Evolutionary conservation across 1,140 invertebrate genomes (phyloP).

Genomic region (Diabrotica undecimpunctata): DNA sequence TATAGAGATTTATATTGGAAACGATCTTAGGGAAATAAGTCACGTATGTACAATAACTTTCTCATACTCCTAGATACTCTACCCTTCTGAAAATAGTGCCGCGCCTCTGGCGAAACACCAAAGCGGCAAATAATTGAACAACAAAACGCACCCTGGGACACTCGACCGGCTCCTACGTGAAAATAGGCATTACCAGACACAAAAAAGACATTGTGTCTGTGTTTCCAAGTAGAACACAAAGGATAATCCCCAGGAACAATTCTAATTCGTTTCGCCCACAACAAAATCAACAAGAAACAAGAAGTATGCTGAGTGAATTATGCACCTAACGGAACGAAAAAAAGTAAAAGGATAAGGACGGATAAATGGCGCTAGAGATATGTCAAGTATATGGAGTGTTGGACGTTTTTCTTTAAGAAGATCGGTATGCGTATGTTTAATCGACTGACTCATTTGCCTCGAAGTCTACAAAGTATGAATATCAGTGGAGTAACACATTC

Average conservation of each 20-base stretch:
- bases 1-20: too few relatives aligned
- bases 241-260: slow-evolving; percentile 6
- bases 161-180: slow-evolving; percentile 9
- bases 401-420: neutral
- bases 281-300: slow-evolving; percentile 5
- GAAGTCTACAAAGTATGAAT: too few relatives aligned
- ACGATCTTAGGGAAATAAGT: too few relatives aligned
- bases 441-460: too few relatives aligned
- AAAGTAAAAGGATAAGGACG: neutral
- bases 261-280: slow-evolving; percentile 11
- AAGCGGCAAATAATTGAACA: slow-evolving; percentile 12
- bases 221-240: slow-evolving; percentile 3
- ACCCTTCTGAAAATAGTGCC: neutral
- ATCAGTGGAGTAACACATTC: too few relatives aligned
- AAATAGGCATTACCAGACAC: slow-evolving; percentile 14
- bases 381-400: neutral
- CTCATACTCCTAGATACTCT: too few relatives aligned
- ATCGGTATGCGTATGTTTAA: neutral
- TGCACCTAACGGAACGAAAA: neutral
- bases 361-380: neutral
- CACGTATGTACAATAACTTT: too few relatives aligned
- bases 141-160: slow-evolving; percentile 10
- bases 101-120: slow-evolving; percentile 3
- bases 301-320: neutral
- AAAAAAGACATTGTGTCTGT: slow-evolving; percentile 11